A percentile compares a stretch with the other conserved stretches of the same genome.
These are phyloP conservation scores for Micromesistius poutassou DNA, from an alignment of 2,797 vertebrate species.

Conservation along the genomic window DNA sequence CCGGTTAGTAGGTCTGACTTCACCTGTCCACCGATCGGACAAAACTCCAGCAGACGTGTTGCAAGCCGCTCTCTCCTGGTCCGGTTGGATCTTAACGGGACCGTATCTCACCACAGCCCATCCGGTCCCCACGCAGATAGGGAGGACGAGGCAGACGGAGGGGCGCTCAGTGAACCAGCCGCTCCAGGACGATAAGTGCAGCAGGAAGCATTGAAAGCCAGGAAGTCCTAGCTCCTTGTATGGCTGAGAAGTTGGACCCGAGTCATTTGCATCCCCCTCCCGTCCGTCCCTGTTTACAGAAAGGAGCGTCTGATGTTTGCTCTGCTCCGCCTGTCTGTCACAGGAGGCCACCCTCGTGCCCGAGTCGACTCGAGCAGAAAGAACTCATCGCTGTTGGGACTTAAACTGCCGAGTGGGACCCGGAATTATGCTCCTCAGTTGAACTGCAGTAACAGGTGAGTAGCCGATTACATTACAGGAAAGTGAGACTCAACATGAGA, in stretches of 20 bases:
- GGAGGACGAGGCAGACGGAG: neutral
- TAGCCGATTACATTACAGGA: neutral
- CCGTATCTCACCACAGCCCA: neutral
- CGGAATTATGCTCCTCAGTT: neutral
- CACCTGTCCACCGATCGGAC: neutral
- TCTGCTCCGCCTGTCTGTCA: neutral
- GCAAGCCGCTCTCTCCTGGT: neutral
- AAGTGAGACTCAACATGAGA: neutral
- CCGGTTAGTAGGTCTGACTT: neutral
- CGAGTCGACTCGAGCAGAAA: neutral
- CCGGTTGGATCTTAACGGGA: no score
- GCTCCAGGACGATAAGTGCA: neutral
- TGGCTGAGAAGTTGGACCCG: neutral
- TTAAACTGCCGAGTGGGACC: neutral
- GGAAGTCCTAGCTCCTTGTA: neutral
- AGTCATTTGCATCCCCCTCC: neutral
- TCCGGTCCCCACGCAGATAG: neutral
- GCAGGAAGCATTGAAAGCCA: neutral
- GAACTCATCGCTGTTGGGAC: no score
- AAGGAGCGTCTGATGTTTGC: neutral
- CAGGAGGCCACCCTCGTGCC: neutral
- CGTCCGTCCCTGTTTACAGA: neutral
- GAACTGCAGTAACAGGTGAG: neutral
- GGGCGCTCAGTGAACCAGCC: neutral
- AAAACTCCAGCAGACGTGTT: neutral